Conservation (phyloP, 2,113 vertebrate genomes). For the Regulus satrapa region DNA sequence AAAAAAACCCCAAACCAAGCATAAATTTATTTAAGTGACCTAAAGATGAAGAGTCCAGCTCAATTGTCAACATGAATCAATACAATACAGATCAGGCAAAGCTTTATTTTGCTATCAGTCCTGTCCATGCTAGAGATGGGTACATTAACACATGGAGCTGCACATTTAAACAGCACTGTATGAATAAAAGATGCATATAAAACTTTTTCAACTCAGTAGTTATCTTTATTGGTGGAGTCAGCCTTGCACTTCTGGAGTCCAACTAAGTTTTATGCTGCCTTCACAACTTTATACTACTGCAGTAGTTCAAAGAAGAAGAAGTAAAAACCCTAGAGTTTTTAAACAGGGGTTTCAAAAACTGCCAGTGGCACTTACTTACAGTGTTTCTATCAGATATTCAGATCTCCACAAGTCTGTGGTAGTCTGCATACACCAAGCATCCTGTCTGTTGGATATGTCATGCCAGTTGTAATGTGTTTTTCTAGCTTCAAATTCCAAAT, state of each 20-base stretch:
- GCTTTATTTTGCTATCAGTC: neutral
- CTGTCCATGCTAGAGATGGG: neutral
- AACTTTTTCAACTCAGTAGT: neutral
- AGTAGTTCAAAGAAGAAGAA: neutral
- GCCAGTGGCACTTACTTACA: neutral
- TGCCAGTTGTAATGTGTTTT: neutral
- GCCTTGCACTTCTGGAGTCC: neutral
- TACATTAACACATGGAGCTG: neutral
- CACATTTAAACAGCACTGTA: neutral
- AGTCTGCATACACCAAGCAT: neutral
- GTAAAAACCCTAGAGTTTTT: neutral
- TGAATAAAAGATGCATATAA: neutral
- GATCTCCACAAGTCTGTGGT: neutral
- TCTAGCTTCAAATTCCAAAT: neutral
- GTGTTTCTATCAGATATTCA: neutral
- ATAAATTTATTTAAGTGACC: neutral
- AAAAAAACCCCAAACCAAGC: rapidly evolving
- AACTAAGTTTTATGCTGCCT: neutral
- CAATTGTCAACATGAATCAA: neutral
- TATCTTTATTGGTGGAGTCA: neutral
- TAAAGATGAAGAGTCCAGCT: neutral
- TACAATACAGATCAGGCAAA: neutral
- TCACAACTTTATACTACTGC: neutral
- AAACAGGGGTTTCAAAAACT: neutral
- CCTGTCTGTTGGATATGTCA: neutral